These are phyloP conservation scores for Bombus waltoni DNA, from an alignment of 1,140 invertebrate species.

Conservation along the genomic window DNA sequence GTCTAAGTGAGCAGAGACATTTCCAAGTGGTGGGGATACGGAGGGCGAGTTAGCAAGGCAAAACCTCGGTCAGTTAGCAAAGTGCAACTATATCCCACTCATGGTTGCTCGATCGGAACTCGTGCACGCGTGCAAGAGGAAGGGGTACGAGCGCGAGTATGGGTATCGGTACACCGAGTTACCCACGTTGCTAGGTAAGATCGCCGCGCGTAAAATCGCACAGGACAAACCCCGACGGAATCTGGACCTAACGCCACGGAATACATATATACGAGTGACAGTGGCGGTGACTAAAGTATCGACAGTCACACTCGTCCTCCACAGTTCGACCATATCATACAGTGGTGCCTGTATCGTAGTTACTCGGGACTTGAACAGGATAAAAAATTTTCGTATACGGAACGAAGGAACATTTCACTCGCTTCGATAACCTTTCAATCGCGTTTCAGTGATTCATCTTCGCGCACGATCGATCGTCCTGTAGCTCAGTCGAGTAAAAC, in stretches of 20 bases:
- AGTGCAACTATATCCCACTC: slow-evolving; percentile 64
- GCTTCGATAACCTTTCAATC: not conserved
- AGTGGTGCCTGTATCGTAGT: not conserved
- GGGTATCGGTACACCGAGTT: slow-evolving; percentile 36
- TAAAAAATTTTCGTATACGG: not conserved
- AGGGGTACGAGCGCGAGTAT: slow-evolving; percentile 45
- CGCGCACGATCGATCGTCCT: not conserved
- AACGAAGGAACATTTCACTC: not conserved
- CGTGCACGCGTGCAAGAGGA: slow-evolving; percentile 61
- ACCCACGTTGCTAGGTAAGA: slow-evolving; percentile 56
- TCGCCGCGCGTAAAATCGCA: slow-evolving; percentile 51
- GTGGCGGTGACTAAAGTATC: slow-evolving; percentile 20
- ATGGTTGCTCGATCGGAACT: slow-evolving; percentile 56
- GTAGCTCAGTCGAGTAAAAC: not conserved
- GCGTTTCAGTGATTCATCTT: not conserved
- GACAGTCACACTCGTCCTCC: not conserved
- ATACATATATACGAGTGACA: slow-evolving; percentile 18
- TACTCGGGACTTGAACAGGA: not conserved
- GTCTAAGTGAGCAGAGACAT: too few relatives aligned
- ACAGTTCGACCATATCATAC: not conserved
- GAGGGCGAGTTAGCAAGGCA: too few relatives aligned
- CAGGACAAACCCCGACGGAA: slow-evolving; percentile 56
- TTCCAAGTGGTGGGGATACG: too few relatives aligned
- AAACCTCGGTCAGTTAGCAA: not conserved
- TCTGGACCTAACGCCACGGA: slow-evolving; percentile 44